These are phyloP conservation scores for Matsumyia berberina DNA, from an alignment of 2,888 invertebrate species.

Conservation along the genomic window DNA sequence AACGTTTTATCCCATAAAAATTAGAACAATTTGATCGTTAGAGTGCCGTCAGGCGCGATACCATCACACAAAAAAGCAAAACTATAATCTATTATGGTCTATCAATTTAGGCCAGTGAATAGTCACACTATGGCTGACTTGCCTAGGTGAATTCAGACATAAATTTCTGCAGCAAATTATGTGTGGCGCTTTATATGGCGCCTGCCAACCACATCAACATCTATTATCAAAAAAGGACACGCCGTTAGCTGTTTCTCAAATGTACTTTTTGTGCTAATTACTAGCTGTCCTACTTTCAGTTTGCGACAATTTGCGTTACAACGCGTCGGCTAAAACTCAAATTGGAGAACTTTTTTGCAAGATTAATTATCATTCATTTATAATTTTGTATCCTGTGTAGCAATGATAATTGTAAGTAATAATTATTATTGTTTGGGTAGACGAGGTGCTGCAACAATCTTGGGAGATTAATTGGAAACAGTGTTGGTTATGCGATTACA, in stretches of 20 bases:
- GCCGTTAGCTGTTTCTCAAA: slow-evolving; percentile 19
- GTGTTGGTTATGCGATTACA: slow-evolving; percentile 59
- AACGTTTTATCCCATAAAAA: slow-evolving; percentile 35
- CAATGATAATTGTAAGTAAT: slow-evolving; percentile 67
- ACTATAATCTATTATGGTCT: slow-evolving; percentile 26
- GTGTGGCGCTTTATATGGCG: slow-evolving; percentile 22
- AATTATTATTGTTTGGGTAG: slow-evolving; percentile 55
- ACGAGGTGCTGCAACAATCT: slow-evolving; percentile 47
- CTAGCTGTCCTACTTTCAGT: slow-evolving; percentile 31
- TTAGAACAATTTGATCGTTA: slow-evolving; percentile 17
- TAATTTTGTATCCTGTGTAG: slow-evolving; percentile 50
- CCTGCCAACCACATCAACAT: slow-evolving; percentile 28
- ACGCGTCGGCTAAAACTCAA: slow-evolving; percentile 32
- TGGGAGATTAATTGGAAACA: slow-evolving; percentile 48
- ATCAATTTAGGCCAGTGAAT: slow-evolving; percentile 22
- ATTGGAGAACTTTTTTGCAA: slow-evolving; percentile 39
- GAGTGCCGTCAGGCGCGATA: slow-evolving; percentile 33
- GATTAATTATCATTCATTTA: slow-evolving; percentile 69
- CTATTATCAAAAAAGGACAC: slow-evolving; percentile 26
- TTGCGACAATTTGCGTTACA: slow-evolving; percentile 33
- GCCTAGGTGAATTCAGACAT: slow-evolving; percentile 53
- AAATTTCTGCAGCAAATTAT: slow-evolving; percentile 42
- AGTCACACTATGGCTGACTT: slow-evolving; percentile 45
- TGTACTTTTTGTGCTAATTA: slow-evolving; percentile 59
- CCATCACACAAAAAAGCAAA: slow-evolving; percentile 11